Conservation (phyloP, 2,797 vertebrate genomes). For the Dendrocincla tyrannina region DNA sequence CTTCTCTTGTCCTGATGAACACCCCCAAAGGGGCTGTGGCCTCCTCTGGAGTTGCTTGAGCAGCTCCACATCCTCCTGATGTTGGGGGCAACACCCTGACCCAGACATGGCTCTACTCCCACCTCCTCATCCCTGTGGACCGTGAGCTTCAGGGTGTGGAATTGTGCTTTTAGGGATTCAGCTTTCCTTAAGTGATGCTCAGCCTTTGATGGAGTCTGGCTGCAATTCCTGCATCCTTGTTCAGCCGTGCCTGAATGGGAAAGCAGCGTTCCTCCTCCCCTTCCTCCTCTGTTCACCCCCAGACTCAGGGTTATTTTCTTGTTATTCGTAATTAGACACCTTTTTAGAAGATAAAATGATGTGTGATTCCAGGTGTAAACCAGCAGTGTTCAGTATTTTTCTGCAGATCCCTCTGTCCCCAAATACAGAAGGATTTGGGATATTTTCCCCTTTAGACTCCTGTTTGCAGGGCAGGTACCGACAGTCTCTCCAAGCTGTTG, state of each 20-base stretch:
- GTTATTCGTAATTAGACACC: rapidly evolving
- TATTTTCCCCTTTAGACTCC: rapidly evolving
- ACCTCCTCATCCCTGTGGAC: rapidly evolving
- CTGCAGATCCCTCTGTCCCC: rapidly evolving
- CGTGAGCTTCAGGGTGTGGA: rapidly evolving
- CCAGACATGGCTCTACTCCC: background rate
- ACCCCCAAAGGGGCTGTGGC: too few species aligned
- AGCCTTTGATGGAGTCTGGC: background rate
- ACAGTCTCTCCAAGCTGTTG: rapidly evolving
- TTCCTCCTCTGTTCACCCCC: background rate
- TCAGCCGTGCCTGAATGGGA: rapidly evolving
- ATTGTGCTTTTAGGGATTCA: background rate
- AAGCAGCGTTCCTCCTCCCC: background rate
- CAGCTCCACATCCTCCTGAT: background rate
- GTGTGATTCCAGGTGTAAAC: rapidly evolving
- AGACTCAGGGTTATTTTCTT: background rate
- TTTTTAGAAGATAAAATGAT: background rate
- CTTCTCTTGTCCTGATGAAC: rapidly evolving
- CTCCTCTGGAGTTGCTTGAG: background rate
- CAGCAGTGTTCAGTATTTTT: rapidly evolving
- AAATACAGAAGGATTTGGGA: rapidly evolving
- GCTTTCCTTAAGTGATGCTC: background rate
- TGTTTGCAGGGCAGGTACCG: rapidly evolving
- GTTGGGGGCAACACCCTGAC: background rate
- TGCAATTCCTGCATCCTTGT: rapidly evolving